These are phyloP conservation scores for Montifringilla adamsi DNA, from an alignment of 2,113 vertebrate genomes.

Conservation along the genomic window DNA sequence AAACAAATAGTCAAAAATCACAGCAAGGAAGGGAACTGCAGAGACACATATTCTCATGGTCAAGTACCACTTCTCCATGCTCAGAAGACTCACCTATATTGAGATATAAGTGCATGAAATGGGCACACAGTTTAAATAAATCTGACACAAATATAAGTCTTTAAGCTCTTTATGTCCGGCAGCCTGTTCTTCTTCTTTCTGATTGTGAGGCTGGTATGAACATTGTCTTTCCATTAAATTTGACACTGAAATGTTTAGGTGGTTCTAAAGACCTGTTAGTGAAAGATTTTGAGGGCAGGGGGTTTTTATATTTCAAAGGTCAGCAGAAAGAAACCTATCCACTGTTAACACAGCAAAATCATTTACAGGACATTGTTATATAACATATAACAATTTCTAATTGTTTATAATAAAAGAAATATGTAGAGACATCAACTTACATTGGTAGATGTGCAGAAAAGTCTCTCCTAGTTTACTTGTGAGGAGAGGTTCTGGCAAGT, in stretches of 20 bases:
- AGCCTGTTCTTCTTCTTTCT: background rate
- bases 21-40: background rate
- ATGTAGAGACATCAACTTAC: constrained; percentile 73
- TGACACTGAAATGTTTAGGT: background rate
- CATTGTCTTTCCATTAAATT: background rate
- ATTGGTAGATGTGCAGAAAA: constrained; percentile 96
- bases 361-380: background rate
- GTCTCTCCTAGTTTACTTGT: constrained; percentile 96
- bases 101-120: background rate
- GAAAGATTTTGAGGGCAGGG: background rate
- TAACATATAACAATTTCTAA: background rate
- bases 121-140: background rate
- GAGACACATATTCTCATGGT: background rate
- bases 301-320: background rate
- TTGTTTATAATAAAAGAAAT: background rate
- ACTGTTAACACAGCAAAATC: background rate
- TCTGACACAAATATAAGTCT: background rate
- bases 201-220: background rate
- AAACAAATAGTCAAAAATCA: background rate
- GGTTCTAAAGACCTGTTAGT: background rate
- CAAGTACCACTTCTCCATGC: background rate
- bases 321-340: background rate
- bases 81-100: background rate
- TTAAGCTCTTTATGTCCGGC: background rate
- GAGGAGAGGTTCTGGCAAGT: constrained; percentile 93